Evolutionary conservation across 2,888 invertebrate species (phyloP).

Genomic region (Protodeltote pygarga): DNA sequence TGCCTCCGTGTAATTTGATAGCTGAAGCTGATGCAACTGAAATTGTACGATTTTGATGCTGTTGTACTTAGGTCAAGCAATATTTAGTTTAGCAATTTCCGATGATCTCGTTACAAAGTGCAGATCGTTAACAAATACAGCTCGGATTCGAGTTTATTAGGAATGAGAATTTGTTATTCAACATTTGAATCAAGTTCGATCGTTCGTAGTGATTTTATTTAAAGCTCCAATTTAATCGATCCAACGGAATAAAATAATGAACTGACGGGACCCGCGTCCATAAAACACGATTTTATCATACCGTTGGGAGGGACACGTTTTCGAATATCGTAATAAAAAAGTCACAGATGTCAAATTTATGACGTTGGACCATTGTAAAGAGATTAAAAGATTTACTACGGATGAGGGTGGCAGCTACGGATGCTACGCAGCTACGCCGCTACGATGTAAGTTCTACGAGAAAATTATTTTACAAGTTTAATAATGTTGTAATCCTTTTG

Average conservation of each 20-base stretch:
- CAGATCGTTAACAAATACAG: slow-evolving; percentile 9
- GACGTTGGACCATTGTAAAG: slow-evolving; percentile 84
- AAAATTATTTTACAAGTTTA: slow-evolving; percentile 65
- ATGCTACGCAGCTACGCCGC: slow-evolving; percentile 57
- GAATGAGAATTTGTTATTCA: slow-evolving; percentile 21
- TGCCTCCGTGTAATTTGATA: slow-evolving; percentile 50
- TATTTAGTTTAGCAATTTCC: slow-evolving; percentile 24
- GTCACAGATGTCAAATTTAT: slow-evolving; percentile 87
- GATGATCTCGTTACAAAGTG: slow-evolving; percentile 4
- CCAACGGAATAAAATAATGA: slow-evolving; percentile 82
- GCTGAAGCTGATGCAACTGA: slow-evolving; percentile 52
- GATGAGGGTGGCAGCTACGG: slow-evolving; percentile 61
- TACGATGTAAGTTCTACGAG: slow-evolving; percentile 65
- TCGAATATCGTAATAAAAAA: slow-evolving; percentile 86
- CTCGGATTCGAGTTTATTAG: slow-evolving; percentile 17
- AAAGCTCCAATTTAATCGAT: slow-evolving; percentile 75
- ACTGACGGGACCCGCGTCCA: slow-evolving; percentile 75
- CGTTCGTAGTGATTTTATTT: slow-evolving; percentile 49
- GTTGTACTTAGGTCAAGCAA: slow-evolving; percentile 24
- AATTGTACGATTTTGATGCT: slow-evolving; percentile 36
- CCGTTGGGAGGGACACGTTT: slow-evolving; percentile 83
- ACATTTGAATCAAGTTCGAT: slow-evolving; percentile 39
- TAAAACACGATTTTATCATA: slow-evolving; percentile 86
- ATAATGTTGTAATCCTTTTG: slow-evolving; percentile 66
- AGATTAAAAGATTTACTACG: slow-evolving; percentile 86